Evolutionary conservation across 2,888 invertebrate genomes (phyloP).

Genomic region (Spodoptera picta): DNA sequence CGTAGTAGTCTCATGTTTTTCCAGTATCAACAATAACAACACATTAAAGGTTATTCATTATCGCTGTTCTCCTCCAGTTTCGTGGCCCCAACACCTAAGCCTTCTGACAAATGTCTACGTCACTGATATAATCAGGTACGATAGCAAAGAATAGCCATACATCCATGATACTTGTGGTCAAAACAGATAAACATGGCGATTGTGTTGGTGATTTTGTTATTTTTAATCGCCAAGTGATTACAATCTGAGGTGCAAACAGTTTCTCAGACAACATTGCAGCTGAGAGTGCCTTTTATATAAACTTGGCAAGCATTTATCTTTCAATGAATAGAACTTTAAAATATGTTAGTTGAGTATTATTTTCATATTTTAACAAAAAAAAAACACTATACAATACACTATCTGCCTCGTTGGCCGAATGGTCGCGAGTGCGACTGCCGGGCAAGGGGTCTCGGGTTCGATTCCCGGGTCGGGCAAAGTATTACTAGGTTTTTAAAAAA

Average conservation of each 20-base stretch:
- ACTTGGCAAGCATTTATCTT: slow-evolving; percentile 14
- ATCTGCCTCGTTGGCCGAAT: too few relatives aligned
- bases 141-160: slow-evolving; percentile 57
- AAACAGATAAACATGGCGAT: slow-evolving; percentile 70
- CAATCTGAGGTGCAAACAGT: slow-evolving; percentile 50
- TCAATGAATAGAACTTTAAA: slow-evolving; percentile 7
- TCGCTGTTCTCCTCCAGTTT: slow-evolving; percentile 9
- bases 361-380: neutral
- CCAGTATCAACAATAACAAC: neutral
- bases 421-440: too few relatives aligned
- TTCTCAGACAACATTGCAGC: slow-evolving; percentile 46
- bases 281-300: slow-evolving; percentile 32
- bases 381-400: too few relatives aligned
- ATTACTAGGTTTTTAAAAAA: too few relatives aligned
- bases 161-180: slow-evolving; percentile 71
- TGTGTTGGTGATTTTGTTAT: slow-evolving; percentile 58
- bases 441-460: too few relatives aligned
- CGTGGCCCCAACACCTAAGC: slow-evolving; percentile 38
- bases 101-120: slow-evolving; percentile 60
- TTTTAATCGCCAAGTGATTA: slow-evolving; percentile 59
- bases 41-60: neutral
- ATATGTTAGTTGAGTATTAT: neutral
- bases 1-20: too few relatives aligned
- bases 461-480: too few relatives aligned
- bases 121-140: slow-evolving; percentile 67